Percentiles rank a stretch among this genome's conserved stretches.
These are phyloP conservation scores for Puffinus mauretanicus DNA, from an alignment of 2,113 vertebrate species.

Conservation along the genomic window DNA sequence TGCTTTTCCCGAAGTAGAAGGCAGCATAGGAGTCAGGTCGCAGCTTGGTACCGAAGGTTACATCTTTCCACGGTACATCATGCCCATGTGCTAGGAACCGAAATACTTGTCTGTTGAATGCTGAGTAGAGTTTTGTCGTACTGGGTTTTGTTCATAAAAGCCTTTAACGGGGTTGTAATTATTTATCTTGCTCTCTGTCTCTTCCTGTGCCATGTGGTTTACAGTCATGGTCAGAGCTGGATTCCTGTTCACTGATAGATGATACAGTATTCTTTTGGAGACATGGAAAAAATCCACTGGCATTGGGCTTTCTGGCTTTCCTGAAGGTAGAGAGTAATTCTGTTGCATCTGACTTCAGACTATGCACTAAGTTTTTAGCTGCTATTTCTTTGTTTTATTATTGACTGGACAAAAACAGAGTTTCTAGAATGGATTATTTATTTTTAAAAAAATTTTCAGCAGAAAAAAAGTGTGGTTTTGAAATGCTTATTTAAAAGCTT, in stretches of 20 bases:
- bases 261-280: not conserved
- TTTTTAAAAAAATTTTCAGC: not conserved
- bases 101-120: not conserved
- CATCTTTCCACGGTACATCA: not conserved
- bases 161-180: not conserved
- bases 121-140: not conserved
- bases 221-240: not conserved
- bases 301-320: not conserved
- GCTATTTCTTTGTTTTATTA: not conserved
- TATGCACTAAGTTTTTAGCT: not conserved
- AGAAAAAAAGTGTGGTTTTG: not conserved
- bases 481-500: not conserved
- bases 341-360: not conserved
- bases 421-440: not conserved
- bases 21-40: not conserved
- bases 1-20: not conserved
- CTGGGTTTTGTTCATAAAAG: not conserved
- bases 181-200: constrained; percentile 18
- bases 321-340: not conserved
- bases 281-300: not conserved
- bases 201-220: not conserved
- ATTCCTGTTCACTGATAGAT: not conserved
- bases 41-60: not conserved
- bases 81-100: accelerated
- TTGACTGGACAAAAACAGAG: not conserved